phyloP scores from a whole-genome alignment of 2,113 vertebrate species.

The Saccopteryx bilineata region DNA sequence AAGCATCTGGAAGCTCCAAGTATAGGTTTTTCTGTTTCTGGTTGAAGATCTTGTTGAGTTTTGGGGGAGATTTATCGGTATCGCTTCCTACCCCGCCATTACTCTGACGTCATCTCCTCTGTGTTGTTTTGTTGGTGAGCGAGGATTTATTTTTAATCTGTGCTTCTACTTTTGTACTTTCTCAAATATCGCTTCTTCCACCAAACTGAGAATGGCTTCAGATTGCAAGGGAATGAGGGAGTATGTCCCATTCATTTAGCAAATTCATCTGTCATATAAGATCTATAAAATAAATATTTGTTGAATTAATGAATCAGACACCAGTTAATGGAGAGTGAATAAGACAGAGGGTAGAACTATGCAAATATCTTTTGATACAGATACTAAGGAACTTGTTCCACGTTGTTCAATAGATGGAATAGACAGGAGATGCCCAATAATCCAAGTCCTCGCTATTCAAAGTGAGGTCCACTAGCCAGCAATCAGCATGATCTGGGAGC shows the following conservation, averaged over 20 bases:
- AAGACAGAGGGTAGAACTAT: conserved; percentile 1
- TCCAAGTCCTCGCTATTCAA: background rate
- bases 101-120: no score
- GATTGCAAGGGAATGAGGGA: background rate
- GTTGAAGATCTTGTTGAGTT: no score
- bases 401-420: background rate
- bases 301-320: conserved; percentile 51
- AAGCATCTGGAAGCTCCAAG: no score
- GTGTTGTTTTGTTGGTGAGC: no score
- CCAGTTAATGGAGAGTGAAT: conserved; percentile 33
- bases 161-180: conserved; percentile 1
- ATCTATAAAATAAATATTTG: conserved; percentile 37
- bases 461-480: background rate
- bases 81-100: no score
- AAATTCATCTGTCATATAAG: conserved; percentile 1
- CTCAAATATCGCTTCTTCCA: background rate
- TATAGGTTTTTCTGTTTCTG: no score
- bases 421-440: background rate
- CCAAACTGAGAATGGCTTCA: background rate
- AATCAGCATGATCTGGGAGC: background rate
- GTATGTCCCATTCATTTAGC: background rate
- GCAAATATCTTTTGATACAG: conserved; percentile 20
- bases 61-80: no score
- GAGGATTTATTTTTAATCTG: background rate
- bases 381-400: background rate